Base-by-base conservation (phyloP, 2,113 vertebrate species). In the Corythornis vintsioides region DNA sequence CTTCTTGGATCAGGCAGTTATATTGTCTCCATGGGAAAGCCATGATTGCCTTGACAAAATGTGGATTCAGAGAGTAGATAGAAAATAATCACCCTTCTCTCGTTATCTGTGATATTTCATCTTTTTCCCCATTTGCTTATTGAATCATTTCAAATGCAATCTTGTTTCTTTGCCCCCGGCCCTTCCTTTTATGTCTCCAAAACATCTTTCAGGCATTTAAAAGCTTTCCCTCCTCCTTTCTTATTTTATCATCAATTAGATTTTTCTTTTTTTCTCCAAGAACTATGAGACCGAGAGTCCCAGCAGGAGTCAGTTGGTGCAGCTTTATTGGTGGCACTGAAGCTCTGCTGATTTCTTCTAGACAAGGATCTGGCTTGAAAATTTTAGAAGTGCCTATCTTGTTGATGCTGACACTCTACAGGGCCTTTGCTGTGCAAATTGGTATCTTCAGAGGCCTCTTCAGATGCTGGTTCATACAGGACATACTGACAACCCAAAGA, bases 131-230 rank as follows among this genome's bases (percentile, higher is more conserved):
- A 63, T 82, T 89, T 89, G 22, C 73, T 94, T 92, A 82, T 65
- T 79, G 71, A 93, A 82, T 87, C 0, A 66, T 92, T 95, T 95
- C 59, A 85, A 93, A 93, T 2, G 2, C 2, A 2, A 13, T 55
- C 74, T 89, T 84, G 31, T 82, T 93, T 76, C 92, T 90, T 95
- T 92, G 84, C 59, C 81, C 42, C 60, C 74, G 35, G 84, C 67
- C 33, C 71, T 89, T 85, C 64, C 31, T 87, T 80, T 93, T 92
- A 74, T 89, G 38, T 74, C 86, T 87, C 47, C 38, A 93, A 91
- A 87, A 76, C n/a, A 85, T 92, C 63, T 89, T 89, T 89, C 63
- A 86, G 67, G 21, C 52, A 63, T 77, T 76, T 79, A 67, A 89
- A 90, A 91, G 63, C 59, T 93, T 93, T 94, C 42, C 31, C 73